phyloP scores from a whole-genome alignment of 2,797 vertebrate species.

The Scyliorhinus canicula region DNA sequence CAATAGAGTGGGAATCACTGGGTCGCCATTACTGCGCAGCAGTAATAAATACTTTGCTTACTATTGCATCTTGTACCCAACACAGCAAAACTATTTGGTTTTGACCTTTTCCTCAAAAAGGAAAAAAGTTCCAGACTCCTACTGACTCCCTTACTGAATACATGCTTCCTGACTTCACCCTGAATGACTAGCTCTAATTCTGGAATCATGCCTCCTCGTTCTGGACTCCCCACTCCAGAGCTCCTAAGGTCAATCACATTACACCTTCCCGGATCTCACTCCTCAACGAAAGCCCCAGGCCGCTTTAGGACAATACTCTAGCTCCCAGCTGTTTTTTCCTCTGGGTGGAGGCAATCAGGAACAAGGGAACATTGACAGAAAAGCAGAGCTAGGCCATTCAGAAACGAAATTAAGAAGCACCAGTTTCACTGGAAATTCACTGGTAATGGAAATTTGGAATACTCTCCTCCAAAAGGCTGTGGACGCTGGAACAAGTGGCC shows the following conservation, averaged over 20 bases:
- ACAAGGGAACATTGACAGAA: neutral
- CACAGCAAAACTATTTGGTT: neutral
- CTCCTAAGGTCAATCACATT: neutral
- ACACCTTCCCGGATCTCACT: neutral
- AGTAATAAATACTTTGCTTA: neutral
- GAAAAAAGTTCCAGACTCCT: neutral
- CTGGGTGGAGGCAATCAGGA: neutral
- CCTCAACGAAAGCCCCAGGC: neutral
- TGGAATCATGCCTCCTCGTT: neutral
- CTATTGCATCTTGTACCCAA: neutral
- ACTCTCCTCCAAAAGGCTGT: neutral
- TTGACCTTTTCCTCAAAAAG: neutral
- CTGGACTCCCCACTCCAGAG: neutral
- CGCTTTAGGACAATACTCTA: neutral
- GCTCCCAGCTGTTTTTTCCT: neutral
- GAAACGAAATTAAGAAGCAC: neutral
- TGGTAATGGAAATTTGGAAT: neutral
- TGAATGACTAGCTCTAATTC: neutral
- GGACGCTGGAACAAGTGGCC: neutral
- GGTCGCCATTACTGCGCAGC: neutral
- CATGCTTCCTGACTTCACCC: neutral
- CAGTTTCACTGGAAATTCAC: too few relatives aligned
- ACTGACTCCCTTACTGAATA: neutral
- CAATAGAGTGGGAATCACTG: neutral
- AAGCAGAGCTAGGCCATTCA: neutral